Conservation (phyloP, 2,888 invertebrate species). For the Cylloceria caligata region DNA sequence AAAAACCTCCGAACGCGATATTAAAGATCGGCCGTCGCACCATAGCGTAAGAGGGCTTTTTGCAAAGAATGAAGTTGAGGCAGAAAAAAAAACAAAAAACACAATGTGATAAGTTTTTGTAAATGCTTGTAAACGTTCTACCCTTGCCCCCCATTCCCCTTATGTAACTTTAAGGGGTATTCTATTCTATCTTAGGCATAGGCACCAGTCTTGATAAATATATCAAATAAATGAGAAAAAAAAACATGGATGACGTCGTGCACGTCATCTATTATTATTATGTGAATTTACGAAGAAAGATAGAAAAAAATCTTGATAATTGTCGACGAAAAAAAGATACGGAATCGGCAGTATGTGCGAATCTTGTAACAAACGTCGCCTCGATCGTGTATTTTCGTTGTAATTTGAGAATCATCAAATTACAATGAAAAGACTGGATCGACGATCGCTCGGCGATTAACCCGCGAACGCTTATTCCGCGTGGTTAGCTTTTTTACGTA, state of each 20-base stretch:
- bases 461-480: constrained; percentile 76
- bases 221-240: not conserved
- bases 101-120: constrained; percentile 84
- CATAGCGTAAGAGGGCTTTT: constrained; percentile 78
- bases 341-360: constrained; percentile 4
- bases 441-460: constrained; percentile 38
- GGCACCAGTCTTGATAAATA: constrained; percentile 55
- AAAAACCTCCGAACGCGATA: constrained; percentile 34
- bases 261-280: constrained; percentile 63
- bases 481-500: constrained; percentile 84
- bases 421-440: constrained; percentile 54
- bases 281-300: constrained; percentile 42
- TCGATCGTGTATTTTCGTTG: constrained; percentile 57
- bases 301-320: constrained; percentile 27
- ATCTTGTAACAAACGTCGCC: constrained; percentile 40
- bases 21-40: constrained; percentile 50
- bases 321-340: constrained; percentile 11
- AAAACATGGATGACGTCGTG: constrained; percentile 63
- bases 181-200: constrained; percentile 63
- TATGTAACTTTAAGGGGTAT: constrained; percentile 62
- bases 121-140: constrained; percentile 81
- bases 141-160: constrained; percentile 34
- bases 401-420: not conserved
- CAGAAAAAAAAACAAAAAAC: constrained; percentile 53
- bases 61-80: constrained; percentile 77